These are phyloP conservation scores for Iselma pallidipennis DNA, from an alignment of 2,888 invertebrate species.

Conservation along the genomic window DNA sequence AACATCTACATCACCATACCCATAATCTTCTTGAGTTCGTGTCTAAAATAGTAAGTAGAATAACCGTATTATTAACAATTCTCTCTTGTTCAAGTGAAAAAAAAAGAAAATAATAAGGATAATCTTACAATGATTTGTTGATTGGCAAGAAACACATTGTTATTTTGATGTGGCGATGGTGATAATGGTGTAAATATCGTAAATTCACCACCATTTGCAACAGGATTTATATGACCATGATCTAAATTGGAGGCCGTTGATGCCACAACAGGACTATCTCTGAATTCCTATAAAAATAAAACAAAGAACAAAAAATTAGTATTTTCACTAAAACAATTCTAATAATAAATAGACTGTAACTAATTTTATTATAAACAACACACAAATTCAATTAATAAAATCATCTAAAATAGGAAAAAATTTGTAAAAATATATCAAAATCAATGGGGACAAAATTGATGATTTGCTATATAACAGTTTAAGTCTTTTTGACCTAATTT, in stretches of 20 bases:
- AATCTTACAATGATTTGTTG: constrained; percentile 48
- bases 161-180: constrained; percentile 52
- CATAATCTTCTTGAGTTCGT: constrained; percentile 48
- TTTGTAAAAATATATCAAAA: not conserved
- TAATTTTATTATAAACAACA: not conserved
- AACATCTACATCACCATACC: constrained; percentile 52
- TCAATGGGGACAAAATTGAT: too few relatives aligned
- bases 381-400: not conserved
- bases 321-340: constrained; percentile 17
- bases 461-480: too few relatives aligned
- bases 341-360: constrained; percentile 12
- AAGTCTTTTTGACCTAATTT: not conserved
- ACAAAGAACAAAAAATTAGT: not conserved
- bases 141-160: constrained; percentile 55
- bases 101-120: not conserved
- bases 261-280: constrained; percentile 51
- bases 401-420: not conserved
- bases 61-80: constrained; percentile 3
- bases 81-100: too few relatives aligned
- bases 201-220: constrained; percentile 52
- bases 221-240: constrained; percentile 55
- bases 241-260: constrained; percentile 47
- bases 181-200: constrained; percentile 55
- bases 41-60: constrained; percentile 39
- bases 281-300: constrained; percentile 50